A percentile compares a stretch with the other conserved stretches of the same genome.
phyloP scores from a whole-genome alignment of 2,888 invertebrate species.

The Xestobium rufovillosum region DNA sequence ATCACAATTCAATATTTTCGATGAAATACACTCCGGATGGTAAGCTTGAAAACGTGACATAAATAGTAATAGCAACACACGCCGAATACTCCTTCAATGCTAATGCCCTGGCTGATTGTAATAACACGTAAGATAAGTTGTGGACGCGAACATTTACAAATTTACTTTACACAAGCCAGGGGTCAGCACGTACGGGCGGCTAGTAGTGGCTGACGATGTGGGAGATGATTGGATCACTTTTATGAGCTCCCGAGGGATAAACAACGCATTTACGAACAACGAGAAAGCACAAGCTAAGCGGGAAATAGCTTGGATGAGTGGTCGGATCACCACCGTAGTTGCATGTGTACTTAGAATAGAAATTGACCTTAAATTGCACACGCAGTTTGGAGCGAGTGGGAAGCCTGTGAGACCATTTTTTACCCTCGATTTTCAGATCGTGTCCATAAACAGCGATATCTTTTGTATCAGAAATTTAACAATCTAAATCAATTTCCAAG shows the following conservation, averaged over 20 bases:
- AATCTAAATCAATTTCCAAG: too few relatives aligned
- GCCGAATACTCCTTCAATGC: too few relatives aligned
- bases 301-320: slow-evolving; percentile 21
- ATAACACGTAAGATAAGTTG: slow-evolving; percentile 27
- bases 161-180: slow-evolving; percentile 28
- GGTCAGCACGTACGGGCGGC: slow-evolving; percentile 28
- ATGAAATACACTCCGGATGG: too few relatives aligned
- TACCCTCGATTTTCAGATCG: too few relatives aligned
- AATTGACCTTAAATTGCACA: slow-evolving; percentile 2
- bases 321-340: slow-evolving; percentile 15
- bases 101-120: slow-evolving; percentile 29
- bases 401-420: too few relatives aligned
- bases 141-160: slow-evolving; percentile 32
- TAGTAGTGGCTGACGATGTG: slow-evolving; percentile 34
- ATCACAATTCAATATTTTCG: too few relatives aligned
- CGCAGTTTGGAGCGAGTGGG: too few relatives aligned
- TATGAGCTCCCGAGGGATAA: slow-evolving; percentile 46
- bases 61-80: too few relatives aligned
- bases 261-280: slow-evolving; percentile 40
- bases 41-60: too few relatives aligned
- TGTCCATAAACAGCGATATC: too few relatives aligned
- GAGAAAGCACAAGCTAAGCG: slow-evolving; percentile 32
- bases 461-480: too few relatives aligned
- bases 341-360: slow-evolving; percentile 4
- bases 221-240: slow-evolving; percentile 49